phyloP scores from a whole-genome alignment of 2,797 vertebrate genomes.

The Sebastes umbrosus region DNA sequence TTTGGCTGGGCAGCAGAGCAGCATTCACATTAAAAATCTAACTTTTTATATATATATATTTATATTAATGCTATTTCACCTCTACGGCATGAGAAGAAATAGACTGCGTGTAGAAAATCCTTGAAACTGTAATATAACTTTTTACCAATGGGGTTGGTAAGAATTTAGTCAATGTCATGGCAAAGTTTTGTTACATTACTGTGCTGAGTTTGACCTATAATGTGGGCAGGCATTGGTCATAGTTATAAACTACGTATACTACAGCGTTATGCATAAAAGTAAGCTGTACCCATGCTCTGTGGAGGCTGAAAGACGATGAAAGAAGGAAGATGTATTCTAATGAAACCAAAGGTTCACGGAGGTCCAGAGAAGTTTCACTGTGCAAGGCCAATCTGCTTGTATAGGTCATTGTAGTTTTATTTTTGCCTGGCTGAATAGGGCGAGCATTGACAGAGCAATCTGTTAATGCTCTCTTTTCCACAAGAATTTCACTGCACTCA shows the following conservation, averaged over 20 bases:
- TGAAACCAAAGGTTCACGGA: not conserved
- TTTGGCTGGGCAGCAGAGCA: not conserved
- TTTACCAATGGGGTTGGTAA: not conserved
- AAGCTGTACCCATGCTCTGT: not conserved
- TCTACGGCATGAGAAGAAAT: not conserved
- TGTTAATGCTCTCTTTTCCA: not conserved
- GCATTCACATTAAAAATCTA: not conserved
- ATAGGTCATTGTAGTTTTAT: not conserved
- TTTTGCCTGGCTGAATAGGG: not conserved
- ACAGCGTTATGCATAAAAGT: not conserved
- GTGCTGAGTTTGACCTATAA: not conserved
- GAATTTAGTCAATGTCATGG: not conserved
- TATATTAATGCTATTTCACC: not conserved
- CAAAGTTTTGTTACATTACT: not conserved
- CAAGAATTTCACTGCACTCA: not conserved
- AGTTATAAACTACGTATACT: not conserved
- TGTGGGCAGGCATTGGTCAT: not conserved
- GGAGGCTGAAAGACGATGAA: not conserved
- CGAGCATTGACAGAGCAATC: not conserved
- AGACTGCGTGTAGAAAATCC: not conserved
- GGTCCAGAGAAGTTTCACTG: not conserved
- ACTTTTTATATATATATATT: not conserved
- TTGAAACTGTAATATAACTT: not conserved
- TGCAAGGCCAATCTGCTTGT: not conserved
- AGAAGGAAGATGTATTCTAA: not conserved